Evolutionary conservation across 2,888 invertebrate genomes (phyloP), one percentile per base, ranked within the genome.

Genomic region (Cantharis rustica): DNA sequence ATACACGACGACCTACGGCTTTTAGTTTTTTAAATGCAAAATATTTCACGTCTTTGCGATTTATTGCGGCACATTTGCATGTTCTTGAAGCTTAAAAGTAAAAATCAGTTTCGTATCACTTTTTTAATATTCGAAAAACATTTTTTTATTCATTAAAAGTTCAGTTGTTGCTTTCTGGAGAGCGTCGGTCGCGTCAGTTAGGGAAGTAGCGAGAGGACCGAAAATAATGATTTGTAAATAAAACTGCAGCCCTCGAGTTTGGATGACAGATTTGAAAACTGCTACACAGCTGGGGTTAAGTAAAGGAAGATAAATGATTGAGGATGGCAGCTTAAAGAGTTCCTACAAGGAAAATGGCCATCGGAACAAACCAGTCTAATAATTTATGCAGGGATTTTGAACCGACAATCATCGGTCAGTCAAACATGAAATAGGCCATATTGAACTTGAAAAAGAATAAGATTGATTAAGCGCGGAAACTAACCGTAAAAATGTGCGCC

Each of bases 301-400:
- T 68, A 78, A 79, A 80, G 81, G 77, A 81, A 81, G 81, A 82
- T 77, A 79, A 79, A 83, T 81, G 81, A 80, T 75, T 70, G 76
- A 70, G 75, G 76, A 75, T 71, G 80, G 79, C 77, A 80, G 81
- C 76, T 82, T 80, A 79, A 74, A 76, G 76, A 74, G 70, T 73
- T 73, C 78, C 75, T 79, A 78, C 80, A 78, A 71, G 80, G 82
- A 84, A 82, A 83, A 83, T 82, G 83, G 84, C 80, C 81, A 81
- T 82, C 83, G 80, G 83, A 79, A 83, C 81, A 79, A 78, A 79
- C 78, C 77, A 79, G 71, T 81, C 79, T 83, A 83, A 83, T 84
- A 83, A 84, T 83, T 83, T 83, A 84, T 84, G 82, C 82, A 83
- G 81, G 81, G 82, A 80, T 82, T 82, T 75, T 68, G 61, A 20